phyloP scores from a whole-genome alignment of 1,140 invertebrate genomes.

The Achatina immaculata region DNA sequence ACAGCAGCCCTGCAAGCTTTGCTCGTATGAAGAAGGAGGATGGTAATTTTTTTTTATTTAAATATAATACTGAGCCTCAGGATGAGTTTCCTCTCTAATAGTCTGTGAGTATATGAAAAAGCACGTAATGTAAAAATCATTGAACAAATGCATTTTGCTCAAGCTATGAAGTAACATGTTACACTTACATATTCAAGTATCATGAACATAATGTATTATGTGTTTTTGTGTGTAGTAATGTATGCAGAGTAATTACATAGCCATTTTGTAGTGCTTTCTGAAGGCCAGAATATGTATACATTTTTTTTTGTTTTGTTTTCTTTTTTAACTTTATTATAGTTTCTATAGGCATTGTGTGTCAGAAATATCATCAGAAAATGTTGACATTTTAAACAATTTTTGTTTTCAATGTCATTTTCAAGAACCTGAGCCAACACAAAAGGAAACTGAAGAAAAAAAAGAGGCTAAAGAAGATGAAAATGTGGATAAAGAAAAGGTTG shows the following conservation, averaged over 20 bases:
- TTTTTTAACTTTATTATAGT: background rate
- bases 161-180: too few species aligned
- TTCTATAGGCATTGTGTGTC: background rate
- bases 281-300: too few species aligned
- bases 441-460: background rate
- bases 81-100: too few species aligned
- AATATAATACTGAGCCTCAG: too few species aligned
- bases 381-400: background rate
- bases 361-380: background rate
- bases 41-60: constrained; percentile 45
- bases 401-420: background rate
- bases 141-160: background rate
- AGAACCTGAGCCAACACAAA: background rate
- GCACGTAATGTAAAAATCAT: background rate
- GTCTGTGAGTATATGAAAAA: too few species aligned
- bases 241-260: too few species aligned
- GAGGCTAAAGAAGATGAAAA: background rate
- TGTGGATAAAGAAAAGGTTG: constrained; percentile 3
- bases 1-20: constrained; percentile 59
- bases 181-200: too few species aligned
- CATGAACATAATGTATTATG: too few species aligned
- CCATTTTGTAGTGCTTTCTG: too few species aligned
- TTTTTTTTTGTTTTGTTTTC: background rate
- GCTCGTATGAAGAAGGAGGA: constrained; percentile 60
- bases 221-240: too few species aligned